Conservation (phyloP, 2,888 invertebrate genomes). For the Pachydiplax longipennis region DNA sequence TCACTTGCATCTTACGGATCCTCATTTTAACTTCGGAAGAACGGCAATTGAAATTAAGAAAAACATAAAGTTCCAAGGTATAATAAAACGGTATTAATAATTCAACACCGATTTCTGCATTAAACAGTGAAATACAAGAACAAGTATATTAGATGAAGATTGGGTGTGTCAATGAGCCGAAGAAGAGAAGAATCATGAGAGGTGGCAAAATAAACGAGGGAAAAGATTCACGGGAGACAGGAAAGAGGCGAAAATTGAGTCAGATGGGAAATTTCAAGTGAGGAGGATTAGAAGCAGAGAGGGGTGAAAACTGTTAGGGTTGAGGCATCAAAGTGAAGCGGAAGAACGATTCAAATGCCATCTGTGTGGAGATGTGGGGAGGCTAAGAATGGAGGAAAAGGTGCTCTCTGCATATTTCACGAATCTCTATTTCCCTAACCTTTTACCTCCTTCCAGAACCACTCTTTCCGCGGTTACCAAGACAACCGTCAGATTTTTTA, state of each 20-base stretch:
- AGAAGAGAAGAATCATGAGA: too few relatives aligned
- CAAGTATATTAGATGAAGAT: too few relatives aligned
- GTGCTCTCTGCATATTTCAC: conserved; percentile 16
- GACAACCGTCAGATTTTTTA: conserved; percentile 6
- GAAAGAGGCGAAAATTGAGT: too few relatives aligned
- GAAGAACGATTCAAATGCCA: background rate
- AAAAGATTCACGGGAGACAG: too few relatives aligned
- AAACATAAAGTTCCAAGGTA: too few relatives aligned
- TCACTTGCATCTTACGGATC: too few relatives aligned
- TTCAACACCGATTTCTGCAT: too few relatives aligned
- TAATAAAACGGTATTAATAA: too few relatives aligned
- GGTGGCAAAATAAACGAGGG: background rate
- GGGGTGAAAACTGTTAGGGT: background rate
- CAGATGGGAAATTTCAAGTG: background rate
- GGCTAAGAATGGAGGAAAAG: background rate
- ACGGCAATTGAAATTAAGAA: too few relatives aligned
- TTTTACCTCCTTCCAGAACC: background rate
- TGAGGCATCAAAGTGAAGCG: conserved; percentile 13
- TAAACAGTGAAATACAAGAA: too few relatives aligned
- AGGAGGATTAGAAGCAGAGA: too few relatives aligned
- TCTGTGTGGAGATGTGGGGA: background rate
- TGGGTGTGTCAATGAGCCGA: background rate
- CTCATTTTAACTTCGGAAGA: too few relatives aligned
- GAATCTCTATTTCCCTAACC: background rate
- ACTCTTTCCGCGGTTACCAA: conserved; percentile 1